Conservation (phyloP, 2,113 vertebrate genomes). For the Mormyrus lacerda region DNA sequence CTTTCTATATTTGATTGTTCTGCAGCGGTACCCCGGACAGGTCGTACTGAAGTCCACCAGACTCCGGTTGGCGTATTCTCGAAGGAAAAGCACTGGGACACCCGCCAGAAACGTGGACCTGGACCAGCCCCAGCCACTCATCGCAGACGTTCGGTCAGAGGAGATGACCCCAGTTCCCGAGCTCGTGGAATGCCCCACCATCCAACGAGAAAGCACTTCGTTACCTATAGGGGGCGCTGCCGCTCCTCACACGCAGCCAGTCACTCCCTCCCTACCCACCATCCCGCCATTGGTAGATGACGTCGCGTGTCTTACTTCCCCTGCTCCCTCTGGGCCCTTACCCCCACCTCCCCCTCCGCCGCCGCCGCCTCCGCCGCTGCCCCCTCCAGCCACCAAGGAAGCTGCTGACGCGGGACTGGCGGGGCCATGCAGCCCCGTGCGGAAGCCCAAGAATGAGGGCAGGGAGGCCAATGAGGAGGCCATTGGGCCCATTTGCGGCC, state of each 20-base stretch:
- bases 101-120: slow-evolving; percentile 31
- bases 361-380: slow-evolving; percentile 45
- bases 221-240: slow-evolving; percentile 59
- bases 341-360: slow-evolving; percentile 38
- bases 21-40: slow-evolving; percentile 86
- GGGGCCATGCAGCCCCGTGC: slow-evolving; percentile 33
- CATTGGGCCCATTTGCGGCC: slow-evolving; percentile 58
- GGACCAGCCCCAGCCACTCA: slow-evolving; percentile 57
- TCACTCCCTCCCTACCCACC: slow-evolving; percentile 46
- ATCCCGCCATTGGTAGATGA: slow-evolving; percentile 48
- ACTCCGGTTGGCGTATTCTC: slow-evolving; percentile 61
- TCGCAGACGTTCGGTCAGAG: slow-evolving; percentile 60
- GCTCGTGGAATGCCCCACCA: slow-evolving; percentile 48
- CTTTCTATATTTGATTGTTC: neutral
- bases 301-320: slow-evolving; percentile 41
- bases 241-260: slow-evolving; percentile 49
- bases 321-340: slow-evolving; percentile 47
- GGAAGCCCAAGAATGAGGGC: slow-evolving; percentile 48
- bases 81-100: slow-evolving; percentile 56
- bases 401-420: slow-evolving; percentile 47
- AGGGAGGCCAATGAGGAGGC: slow-evolving; percentile 53
- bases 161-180: slow-evolving; percentile 43
- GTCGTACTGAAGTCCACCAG: slow-evolving; percentile 89
- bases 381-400: slow-evolving; percentile 48
- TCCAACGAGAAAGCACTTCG: slow-evolving; percentile 50